Base-by-base conservation (phyloP, 2,888 invertebrate genomes). In the Trisateles emortualis region DNA sequence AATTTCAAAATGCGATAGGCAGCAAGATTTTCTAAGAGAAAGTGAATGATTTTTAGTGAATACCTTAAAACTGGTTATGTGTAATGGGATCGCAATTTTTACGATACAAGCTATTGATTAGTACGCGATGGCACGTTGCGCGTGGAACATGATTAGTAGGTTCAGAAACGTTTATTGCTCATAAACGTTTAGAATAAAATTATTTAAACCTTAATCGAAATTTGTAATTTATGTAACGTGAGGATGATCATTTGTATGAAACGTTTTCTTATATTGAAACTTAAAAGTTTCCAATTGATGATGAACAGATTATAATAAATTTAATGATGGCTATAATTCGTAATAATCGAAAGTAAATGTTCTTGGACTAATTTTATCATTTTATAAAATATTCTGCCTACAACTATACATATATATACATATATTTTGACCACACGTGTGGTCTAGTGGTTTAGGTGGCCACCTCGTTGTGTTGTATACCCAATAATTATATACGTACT, bases 21-120 rank as follows among this genome's bases (percentile, higher is more conserved):
- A 64, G 69, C 72, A 76, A 79, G 75, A 77, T 84, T 85, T 87
- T 86, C 85, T 80, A 83, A 86, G 88, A 88, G 91, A 91, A 92
- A 92, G 91, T 90, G 82, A 88, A 88, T 81, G 81, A 85, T 88
- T 86, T 88, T 87, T 87, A 86, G 83, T 84, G 72, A 86, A 87
- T 88, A 83, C 78, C 81, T 82, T 76, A 76, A 63, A 86, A 90
- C 90, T 79, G 86, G 90, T 90, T 86, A 57, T 68, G 61, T 59
- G 61, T 72, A 71, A 76, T 81, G 78, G 79, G 72, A 74, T 74
- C 65, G 80, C 81, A 78, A 81, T 81, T 81, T 81, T 82, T 78
- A 75, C 72, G 76, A 72, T 68, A 75, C 74, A 71, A 79, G 78
- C 64, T 71, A 72, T 72, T 78, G 71, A 71, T 71, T 71, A 72